These are phyloP conservation scores for Acrobasis repandana DNA, from an alignment of 2,888 invertebrate species.

Conservation along the genomic window DNA sequence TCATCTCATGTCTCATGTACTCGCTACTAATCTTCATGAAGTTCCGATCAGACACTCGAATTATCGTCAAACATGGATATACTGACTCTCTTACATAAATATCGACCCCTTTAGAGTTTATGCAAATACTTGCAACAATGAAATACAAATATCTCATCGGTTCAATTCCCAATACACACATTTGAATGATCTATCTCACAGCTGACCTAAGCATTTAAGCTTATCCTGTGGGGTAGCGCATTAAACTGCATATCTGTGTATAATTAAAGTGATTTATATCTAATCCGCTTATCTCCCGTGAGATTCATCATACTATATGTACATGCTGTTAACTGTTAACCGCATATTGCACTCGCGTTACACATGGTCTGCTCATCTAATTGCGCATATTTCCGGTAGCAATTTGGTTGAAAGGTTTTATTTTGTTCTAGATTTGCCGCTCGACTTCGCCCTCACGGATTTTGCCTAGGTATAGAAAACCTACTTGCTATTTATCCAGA, in stretches of 20 bases:
- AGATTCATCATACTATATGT: background rate
- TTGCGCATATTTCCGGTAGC: constrained; percentile 12
- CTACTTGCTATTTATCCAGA: background rate
- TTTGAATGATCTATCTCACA: too few relatives aligned
- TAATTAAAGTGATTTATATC: constrained; percentile 4
- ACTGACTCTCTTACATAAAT: too few relatives aligned
- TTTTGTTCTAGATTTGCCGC: background rate
- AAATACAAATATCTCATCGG: too few relatives aligned
- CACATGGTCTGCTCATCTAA: constrained; percentile 1
- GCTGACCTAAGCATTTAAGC: too few relatives aligned
- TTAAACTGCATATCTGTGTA: constrained; percentile 2
- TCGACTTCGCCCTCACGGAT: background rate
- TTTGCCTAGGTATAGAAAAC: background rate
- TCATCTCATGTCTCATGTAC: too few relatives aligned
- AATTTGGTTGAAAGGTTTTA: background rate
- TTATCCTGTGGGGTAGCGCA: background rate
- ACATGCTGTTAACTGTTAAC: background rate
- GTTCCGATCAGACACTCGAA: too few relatives aligned
- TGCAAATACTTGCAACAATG: too few relatives aligned
- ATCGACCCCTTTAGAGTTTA: too few relatives aligned
- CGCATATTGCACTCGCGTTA: constrained; percentile 6
- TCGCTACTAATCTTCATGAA: too few relatives aligned
- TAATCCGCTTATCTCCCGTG: background rate
- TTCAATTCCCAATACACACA: too few relatives aligned
- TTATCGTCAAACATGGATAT: too few relatives aligned